These are phyloP conservation scores for Erpobdella octoculata DNA, from an alignment of 2,888 invertebrate genomes.

Conservation along the genomic window DNA sequence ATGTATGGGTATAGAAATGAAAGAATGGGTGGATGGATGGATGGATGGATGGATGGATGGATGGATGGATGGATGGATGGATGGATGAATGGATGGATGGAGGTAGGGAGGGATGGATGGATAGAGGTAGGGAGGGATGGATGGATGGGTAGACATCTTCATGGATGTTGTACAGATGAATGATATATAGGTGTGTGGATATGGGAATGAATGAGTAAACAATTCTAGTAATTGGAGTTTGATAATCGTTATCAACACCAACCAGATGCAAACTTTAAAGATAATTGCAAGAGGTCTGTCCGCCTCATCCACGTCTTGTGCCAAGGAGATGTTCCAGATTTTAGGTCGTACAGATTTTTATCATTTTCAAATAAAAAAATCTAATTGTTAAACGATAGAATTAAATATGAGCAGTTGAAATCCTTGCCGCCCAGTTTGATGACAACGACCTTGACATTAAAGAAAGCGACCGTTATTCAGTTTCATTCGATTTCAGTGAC, in stretches of 20 bases:
- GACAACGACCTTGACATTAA: too few relatives aligned
- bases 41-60: too few relatives aligned
- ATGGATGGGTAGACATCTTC: neutral
- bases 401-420: too few relatives aligned
- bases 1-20: too few relatives aligned
- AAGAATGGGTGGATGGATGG: too few relatives aligned
- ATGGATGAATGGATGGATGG: neutral
- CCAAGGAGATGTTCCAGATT: constrained; percentile 2
- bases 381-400: too few relatives aligned
- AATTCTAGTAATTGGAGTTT: too few relatives aligned
- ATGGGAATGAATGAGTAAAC: too few relatives aligned
- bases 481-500: too few relatives aligned
- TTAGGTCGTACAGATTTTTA: neutral
- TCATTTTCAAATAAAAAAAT: too few relatives aligned
- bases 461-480: too few relatives aligned
- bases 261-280: constrained; percentile 6
- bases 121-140: neutral
- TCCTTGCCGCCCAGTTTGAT: too few relatives aligned
- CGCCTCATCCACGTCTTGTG: neutral
- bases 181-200: neutral
- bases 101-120: neutral
- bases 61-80: neutral
- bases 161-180: neutral
- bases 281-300: constrained; percentile 7
- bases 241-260: neutral